Evolutionary conservation across 1,140 invertebrate genomes (phyloP), one percentile per base, ranked within the genome.

Genomic region (Medauroidea extradentata): DNA sequence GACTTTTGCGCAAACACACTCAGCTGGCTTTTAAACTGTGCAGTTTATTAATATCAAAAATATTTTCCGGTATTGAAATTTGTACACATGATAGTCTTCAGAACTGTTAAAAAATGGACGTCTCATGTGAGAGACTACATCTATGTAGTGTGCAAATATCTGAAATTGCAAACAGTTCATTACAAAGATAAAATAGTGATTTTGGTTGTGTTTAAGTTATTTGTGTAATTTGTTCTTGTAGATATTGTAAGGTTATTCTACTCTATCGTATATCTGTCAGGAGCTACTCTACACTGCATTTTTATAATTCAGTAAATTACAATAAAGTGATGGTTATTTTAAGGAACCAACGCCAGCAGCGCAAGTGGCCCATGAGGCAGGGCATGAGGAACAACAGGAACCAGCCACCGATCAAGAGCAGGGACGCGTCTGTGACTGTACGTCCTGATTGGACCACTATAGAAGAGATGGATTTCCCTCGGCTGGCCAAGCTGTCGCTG

Each of bases 391-490:
- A 85, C 66, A 79, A 83, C 57, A 84, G 85, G 58, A 84, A 85
- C 66, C 81, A 86, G 62, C 81, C 88, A 8, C 90, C 90, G n/a
- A 91, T 94, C 66, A 96, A 96, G 74, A 96, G 96, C 69, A 85
- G 98, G 21, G 96, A 99, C 79, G 95, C 97, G 0, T 99, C 97
- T 1, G 97, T 99, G 0, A 95, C 94, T 57, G 95, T 99, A 1
- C 83, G 90, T 51, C 90, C 96, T 3, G 94, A 95, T 61, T 99
- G 98, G 98, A 86, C 86, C 38, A 96, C 96, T 5, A 91, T 99
- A 69, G 95, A 99, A 73, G 97, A 99, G 74, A 97, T 99, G 92
- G 97, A 99, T 78, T 99, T 99, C 72, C 91, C 93, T 13, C 84
- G 96, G 13, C 80, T 99, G 13, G 84, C 87, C 7, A 99, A 99